Evolutionary conservation across 2,888 invertebrate genomes (phyloP).

Genomic region (Saturnia japonica): DNA sequence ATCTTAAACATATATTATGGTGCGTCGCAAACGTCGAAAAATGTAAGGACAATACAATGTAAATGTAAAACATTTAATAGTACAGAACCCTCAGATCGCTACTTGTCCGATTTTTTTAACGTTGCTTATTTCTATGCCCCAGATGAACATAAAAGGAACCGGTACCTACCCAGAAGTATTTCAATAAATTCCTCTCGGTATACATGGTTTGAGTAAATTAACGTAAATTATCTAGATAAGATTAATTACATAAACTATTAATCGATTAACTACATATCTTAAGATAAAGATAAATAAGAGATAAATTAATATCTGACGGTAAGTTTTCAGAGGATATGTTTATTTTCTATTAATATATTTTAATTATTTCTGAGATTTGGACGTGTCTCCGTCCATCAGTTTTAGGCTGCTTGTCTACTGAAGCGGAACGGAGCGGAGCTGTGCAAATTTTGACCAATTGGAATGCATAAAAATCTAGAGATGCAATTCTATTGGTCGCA

Average conservation of each 20-base stretch:
- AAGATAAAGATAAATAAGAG: slow-evolving; percentile 1
- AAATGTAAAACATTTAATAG: not conserved
- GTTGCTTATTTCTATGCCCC: not conserved
- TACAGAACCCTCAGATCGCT: not conserved
- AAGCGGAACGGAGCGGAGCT: too few species aligned
- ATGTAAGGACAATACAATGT: too few species aligned
- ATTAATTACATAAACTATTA: slow-evolving; percentile 31
- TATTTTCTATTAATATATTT: too few species aligned
- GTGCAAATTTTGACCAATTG: too few species aligned
- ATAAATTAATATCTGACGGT: not conserved
- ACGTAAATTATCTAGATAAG: slow-evolving; percentile 30
- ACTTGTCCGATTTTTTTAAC: not conserved
- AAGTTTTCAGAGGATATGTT: not conserved
- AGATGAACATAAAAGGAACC: slow-evolving; percentile 7
- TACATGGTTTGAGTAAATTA: slow-evolving; percentile 14
- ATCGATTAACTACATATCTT: slow-evolving; percentile 26
- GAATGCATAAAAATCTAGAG: too few species aligned
- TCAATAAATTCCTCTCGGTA: not conserved
- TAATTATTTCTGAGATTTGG: too few species aligned
- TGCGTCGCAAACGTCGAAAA: too few species aligned
- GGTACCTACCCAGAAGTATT: slow-evolving; percentile 8
- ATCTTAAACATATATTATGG: too few species aligned
- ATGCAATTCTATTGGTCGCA: too few species aligned
- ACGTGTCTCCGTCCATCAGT: too few species aligned
- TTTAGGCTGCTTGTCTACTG: too few species aligned